Base-by-base conservation (phyloP, 2,113 vertebrate species). In the Dasypus novemcinctus region DNA sequence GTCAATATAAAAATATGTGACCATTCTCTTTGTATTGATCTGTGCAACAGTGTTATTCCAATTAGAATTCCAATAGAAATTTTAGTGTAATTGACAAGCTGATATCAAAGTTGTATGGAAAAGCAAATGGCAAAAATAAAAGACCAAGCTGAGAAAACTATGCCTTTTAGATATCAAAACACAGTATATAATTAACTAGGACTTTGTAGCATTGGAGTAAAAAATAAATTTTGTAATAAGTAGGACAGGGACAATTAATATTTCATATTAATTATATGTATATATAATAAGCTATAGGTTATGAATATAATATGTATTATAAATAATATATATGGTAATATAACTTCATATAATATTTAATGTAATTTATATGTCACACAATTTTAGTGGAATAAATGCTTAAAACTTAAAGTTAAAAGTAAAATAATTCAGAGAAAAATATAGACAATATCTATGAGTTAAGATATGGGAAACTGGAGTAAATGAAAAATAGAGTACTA, bases 91-190 rank as follows among this genome's bases (percentile, higher is more conserved):
- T 79, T 88, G 8, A 49, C 25, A 90, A 80, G 12, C 38, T 94
- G n/a, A 78, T 93, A 94, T 63, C 5, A 83, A 91, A 93, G 59
- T 59, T 63, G 1, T 93, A 59, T 81, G 27, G n/a, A 87, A 93
- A 92, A 97, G 10, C 31, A 92, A 94, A 82, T 86, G 49, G 64
- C 13, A 91, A 89, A 95, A 76, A 31, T 61, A 71, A 21, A 12
- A 75, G 82, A 94, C 80, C 5, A 78, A 36, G 4, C 87, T 68
- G n/a, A 72, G n/a, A 78, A 57, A 94, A 33, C 36, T 68, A 38
- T 59, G 78, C 8, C 17, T 92, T 46, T 15, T 15, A 76, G 12
- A 33, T 79, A 79, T 49, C 21, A 63, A 43, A 29, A 79, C 11
- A 71, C 29, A 90, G 36, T 79, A 54, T 31, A 79, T 3, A 93